Evolutionary conservation across 2,797 vertebrate species (phyloP).

Genomic region (Rachycentron canadum): DNA sequence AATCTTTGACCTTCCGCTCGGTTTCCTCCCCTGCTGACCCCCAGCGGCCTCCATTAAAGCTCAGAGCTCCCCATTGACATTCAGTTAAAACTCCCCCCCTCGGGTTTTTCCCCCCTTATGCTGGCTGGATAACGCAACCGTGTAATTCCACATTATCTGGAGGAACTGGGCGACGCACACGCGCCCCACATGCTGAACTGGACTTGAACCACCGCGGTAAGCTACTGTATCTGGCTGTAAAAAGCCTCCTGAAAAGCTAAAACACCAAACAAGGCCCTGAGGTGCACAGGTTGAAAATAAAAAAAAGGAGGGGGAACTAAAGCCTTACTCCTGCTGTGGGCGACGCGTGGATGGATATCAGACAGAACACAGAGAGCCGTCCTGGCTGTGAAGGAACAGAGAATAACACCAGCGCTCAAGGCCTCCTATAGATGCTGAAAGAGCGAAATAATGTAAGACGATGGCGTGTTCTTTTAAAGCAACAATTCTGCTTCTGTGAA

Average conservation of each 20-base stretch:
- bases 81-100: constrained; percentile 57
- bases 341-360: constrained; percentile 35
- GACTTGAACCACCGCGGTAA: constrained; percentile 45
- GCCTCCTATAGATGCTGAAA: constrained; percentile 47
- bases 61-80: constrained; percentile 53
- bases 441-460: constrained; percentile 42
- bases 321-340: constrained; percentile 32
- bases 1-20: constrained; percentile 67
- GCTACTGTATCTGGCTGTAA: constrained; percentile 39
- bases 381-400: constrained; percentile 25
- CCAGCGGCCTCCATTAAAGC: constrained; percentile 59
- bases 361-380: constrained; percentile 21
- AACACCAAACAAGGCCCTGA: not conserved
- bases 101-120: constrained; percentile 53
- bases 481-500: constrained; percentile 55
- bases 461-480: constrained; percentile 32
- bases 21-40: constrained; percentile 44
- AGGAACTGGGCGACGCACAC: constrained; percentile 20
- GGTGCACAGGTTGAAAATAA: not conserved
- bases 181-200: constrained; percentile 16
- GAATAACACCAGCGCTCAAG: constrained; percentile 34
- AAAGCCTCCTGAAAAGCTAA: not conserved
- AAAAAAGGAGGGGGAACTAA: not conserved
- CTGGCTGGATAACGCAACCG: constrained; percentile 44
- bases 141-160: constrained; percentile 68